Evolutionary conservation across 2,797 vertebrate species (phyloP).

Genomic region (Dallia pectoralis): DNA sequence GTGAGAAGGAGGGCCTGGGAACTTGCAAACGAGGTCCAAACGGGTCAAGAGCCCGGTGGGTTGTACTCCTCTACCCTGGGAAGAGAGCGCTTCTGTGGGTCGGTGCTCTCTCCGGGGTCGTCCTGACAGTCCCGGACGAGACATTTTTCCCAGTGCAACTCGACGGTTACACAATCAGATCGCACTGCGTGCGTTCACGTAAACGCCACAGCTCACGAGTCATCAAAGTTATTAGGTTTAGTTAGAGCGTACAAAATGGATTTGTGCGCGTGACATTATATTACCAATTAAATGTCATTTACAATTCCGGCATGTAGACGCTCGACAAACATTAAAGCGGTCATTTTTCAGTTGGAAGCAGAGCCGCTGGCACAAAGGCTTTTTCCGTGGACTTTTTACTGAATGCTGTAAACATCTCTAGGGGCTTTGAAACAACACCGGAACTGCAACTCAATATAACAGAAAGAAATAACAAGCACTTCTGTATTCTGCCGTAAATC

Average conservation of each 20-base stretch:
- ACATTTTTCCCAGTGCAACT: not conserved
- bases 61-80: not conserved
- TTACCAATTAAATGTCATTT: too few species aligned
- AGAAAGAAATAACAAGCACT: not conserved
- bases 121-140: not conserved
- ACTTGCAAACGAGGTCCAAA: not conserved
- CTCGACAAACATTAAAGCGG: slow-evolving; percentile 7
- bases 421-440: not conserved
- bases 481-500: not conserved
- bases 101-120: not conserved
- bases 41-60: not conserved
- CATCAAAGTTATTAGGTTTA: not conserved
- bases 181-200: not conserved
- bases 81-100: not conserved
- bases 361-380: too few species aligned
- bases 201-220: not conserved
- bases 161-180: not conserved
- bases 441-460: not conserved
- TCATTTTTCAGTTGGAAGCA: not conserved
- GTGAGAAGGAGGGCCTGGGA: slow-evolving; percentile 2
- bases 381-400: not conserved
- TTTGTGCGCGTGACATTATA: not conserved
- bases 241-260: not conserved
- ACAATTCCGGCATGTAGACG: not conserved
- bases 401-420: slow-evolving; percentile 6